A percentile compares a stretch with the other conserved stretches of the same genome.
These are phyloP conservation scores for Ispidina lecontei DNA, from an alignment of 2,797 vertebrate genomes.

Conservation along the genomic window DNA sequence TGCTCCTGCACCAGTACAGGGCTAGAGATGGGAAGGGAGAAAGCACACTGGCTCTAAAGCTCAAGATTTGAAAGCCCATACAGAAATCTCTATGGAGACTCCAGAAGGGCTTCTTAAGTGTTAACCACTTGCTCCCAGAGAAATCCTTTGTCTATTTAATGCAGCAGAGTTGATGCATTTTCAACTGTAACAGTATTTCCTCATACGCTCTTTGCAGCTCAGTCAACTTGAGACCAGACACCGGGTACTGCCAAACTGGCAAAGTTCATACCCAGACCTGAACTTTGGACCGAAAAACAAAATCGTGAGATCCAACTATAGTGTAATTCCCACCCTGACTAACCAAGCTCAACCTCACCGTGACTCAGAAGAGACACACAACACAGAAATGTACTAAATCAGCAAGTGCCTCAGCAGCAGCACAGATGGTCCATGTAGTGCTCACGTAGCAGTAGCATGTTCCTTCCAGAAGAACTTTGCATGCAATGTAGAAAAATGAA, in stretches of 20 bases:
- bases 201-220: not conserved
- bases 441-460: accelerated
- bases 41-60: not conserved
- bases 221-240: not conserved
- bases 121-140: not conserved
- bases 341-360: not conserved
- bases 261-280: not conserved
- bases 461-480: not conserved
- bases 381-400: not conserved
- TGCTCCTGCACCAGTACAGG: not conserved
- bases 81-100: not conserved
- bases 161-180: not conserved
- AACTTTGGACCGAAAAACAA: not conserved
- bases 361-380: not conserved
- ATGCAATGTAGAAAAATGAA: not conserved
- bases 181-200: not conserved
- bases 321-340: not conserved
- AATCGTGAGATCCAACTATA: not conserved
- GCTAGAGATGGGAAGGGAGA: not conserved
- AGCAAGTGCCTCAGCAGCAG: not conserved
- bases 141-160: not conserved
- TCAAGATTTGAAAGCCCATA: not conserved
- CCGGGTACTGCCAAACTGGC: not conserved
- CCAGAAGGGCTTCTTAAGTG: not conserved
- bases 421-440: not conserved